Evolutionary conservation across 2,113 vertebrate genomes (phyloP).

Genomic region (Pogona vitticeps): DNA sequence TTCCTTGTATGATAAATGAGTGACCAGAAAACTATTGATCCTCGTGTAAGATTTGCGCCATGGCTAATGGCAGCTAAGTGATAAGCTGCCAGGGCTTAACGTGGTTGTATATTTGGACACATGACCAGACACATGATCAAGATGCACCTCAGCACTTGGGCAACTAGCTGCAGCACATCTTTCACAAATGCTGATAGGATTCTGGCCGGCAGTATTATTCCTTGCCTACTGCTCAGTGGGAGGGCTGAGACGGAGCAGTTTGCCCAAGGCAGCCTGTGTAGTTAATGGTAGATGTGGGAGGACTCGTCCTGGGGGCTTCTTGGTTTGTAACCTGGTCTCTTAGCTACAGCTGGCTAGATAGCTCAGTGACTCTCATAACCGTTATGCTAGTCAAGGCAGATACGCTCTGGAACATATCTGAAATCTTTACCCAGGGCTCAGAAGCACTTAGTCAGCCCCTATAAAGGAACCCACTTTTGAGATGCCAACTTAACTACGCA

Average conservation of each 20-base stretch:
- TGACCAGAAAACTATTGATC: too few relatives aligned
- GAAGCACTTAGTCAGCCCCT: too few relatives aligned
- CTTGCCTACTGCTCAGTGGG: background rate
- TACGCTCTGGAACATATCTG: too few relatives aligned
- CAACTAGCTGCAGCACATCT: too few relatives aligned
- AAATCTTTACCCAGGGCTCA: background rate
- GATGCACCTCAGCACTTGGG: too few relatives aligned
- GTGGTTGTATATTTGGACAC: background rate
- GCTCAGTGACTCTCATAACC: background rate
- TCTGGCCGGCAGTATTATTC: too few relatives aligned
- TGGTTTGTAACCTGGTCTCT: background rate
- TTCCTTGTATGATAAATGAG: too few relatives aligned
- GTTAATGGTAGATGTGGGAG: background rate
- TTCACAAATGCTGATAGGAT: too few relatives aligned
- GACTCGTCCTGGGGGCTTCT: background rate
- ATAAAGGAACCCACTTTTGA: background rate
- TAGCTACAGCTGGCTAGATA: background rate
- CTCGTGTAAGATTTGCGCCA: too few relatives aligned
- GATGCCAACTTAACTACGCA: background rate
- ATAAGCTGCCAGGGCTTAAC: background rate
- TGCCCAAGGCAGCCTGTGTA: background rate
- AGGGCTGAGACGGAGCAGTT: background rate
- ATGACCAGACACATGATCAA: too few relatives aligned
- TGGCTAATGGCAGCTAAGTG: too few relatives aligned
- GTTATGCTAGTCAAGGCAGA: background rate